Conservation (phyloP, 2,797 vertebrate species). For the Mionectes olivaceus region DNA sequence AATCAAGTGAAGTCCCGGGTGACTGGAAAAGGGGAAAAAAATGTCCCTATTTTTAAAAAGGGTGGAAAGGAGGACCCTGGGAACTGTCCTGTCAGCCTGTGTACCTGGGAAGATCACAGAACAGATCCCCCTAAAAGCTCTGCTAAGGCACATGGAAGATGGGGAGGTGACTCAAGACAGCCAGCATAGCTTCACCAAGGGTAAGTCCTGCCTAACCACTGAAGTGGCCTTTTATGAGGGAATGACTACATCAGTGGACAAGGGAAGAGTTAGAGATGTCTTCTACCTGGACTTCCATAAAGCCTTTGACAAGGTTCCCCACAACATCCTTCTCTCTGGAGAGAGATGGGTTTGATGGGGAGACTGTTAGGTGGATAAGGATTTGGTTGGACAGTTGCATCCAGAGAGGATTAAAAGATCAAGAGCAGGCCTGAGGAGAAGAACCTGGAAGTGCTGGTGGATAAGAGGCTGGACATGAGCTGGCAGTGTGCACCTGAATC, state of each 20-base stretch:
- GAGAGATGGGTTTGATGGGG: neutral
- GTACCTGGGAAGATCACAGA: neutral
- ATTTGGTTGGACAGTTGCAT: neutral
- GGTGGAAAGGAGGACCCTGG: neutral
- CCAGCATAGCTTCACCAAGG: neutral
- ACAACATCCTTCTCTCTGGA: neutral
- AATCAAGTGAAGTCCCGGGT: neutral
- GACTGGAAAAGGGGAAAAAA: neutral
- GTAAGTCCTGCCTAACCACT: neutral
- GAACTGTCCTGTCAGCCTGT: neutral
- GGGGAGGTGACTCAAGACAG: neutral
- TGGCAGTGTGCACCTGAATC: no score
- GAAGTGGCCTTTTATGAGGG: no score
- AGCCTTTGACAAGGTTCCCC: neutral
- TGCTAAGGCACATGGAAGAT: neutral
- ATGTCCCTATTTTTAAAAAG: neutral
- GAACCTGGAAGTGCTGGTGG: neutral
- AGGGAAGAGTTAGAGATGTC: neutral
- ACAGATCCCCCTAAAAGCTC: neutral
- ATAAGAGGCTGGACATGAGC: neutral
- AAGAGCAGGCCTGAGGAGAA: neutral
- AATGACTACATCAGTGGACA: neutral
- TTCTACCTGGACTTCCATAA: neutral
- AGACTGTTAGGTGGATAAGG: neutral
- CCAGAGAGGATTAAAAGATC: neutral